Base-by-base conservation (phyloP, 2,888 invertebrate species). In the Drosophila fulvimacula region DNA sequence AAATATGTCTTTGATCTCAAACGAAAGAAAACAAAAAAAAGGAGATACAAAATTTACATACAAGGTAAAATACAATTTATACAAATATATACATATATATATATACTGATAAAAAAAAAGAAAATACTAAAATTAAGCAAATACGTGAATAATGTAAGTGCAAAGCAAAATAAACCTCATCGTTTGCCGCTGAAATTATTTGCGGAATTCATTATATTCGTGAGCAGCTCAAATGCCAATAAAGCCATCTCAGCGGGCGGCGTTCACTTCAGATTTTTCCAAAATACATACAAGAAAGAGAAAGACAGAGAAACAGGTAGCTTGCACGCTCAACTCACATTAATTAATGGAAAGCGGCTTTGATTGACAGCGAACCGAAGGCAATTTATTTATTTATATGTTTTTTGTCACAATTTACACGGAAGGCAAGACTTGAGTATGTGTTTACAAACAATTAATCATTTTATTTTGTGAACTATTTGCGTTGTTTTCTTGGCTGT, bases 1-100 rank as follows among this genome's bases (percentile, higher is more conserved):
- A 88, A 86, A 76, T 84, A 86, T 90, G 85, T 88, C 85, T 86
- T 86, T 90, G 86, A 90, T 86, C 90, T 86, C 81, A 73, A 86
- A 82, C 69, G 42, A 62, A 59, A 61, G 48, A 42, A 13, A 36
- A 51, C 46, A 41, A 63, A 52, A 63, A 68, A 73, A 55, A 66
- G n/a, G 61, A 68, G 52, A 11, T 11, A 64, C 64, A 0, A 62
- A 69, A 70, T 71, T 66, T 70, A 69, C 69, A 71, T 59, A 66
- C 36, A 65, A 49, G 38, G 48, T 27, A 15, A 71, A 48, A 64
- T 51, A 57, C 46, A 60, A 79, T 69, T 68, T 59, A 60, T 7
- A 30, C 27, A 27, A 27, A 27, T 27, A 65, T 62, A 61, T 2
- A 42, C n/a, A n/a, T n/a, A n/a, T n/a, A n/a, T n/a, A n/a, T n/a